Percentiles rank a stretch among this genome's conserved stretches.
Evolutionary conservation across 2,797 vertebrate genomes (phyloP).

Genomic region (Gymnoscopelus braueri): DNA sequence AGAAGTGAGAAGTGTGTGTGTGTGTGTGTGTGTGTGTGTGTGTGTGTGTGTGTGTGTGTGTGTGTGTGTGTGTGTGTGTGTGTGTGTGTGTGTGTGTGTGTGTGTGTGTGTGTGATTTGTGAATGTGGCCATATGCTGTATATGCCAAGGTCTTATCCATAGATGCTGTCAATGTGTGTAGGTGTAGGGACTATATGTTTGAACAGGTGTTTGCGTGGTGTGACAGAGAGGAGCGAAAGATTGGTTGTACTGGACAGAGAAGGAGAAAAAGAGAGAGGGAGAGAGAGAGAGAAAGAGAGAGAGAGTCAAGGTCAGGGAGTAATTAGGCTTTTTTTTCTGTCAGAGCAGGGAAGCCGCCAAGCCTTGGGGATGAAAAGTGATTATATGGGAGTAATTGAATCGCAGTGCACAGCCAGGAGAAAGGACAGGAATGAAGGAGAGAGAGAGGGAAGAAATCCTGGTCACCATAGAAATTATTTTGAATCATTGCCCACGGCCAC

Average conservation of each 20-base stretch:
- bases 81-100: background rate
- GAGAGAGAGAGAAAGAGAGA: conserved; percentile 37
- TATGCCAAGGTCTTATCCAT: background rate
- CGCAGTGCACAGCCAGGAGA: conserved; percentile 63
- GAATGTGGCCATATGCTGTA: background rate
- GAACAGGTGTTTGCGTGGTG: conserved; percentile 39
- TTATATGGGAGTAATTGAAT: conserved; percentile 81
- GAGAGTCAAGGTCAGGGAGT: conserved; percentile 75
- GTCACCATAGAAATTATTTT: conserved; percentile 37
- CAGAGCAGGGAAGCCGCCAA: conserved; percentile 71
- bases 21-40: background rate
- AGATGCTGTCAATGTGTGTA: conserved; percentile 3
- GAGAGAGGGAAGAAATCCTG: background rate
- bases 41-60: conserved; percentile 1
- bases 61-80: background rate
- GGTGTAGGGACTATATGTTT: conserved; percentile 24
- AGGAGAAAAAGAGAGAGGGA: conserved; percentile 29
- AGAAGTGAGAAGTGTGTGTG: background rate
- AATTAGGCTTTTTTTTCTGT: conserved; percentile 74
- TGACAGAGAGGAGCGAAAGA: conserved; percentile 21
- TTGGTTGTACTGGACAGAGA: conserved; percentile 9
- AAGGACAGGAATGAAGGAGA: conserved; percentile 38
- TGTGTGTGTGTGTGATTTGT: background rate
- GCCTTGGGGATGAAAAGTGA: conserved; percentile 81
- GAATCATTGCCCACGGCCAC: background rate